Percentiles rank a stretch among this genome's conserved stretches.
phyloP scores from a whole-genome alignment of 1,140 invertebrate species.

The Meloidogyne exigua region DNA sequence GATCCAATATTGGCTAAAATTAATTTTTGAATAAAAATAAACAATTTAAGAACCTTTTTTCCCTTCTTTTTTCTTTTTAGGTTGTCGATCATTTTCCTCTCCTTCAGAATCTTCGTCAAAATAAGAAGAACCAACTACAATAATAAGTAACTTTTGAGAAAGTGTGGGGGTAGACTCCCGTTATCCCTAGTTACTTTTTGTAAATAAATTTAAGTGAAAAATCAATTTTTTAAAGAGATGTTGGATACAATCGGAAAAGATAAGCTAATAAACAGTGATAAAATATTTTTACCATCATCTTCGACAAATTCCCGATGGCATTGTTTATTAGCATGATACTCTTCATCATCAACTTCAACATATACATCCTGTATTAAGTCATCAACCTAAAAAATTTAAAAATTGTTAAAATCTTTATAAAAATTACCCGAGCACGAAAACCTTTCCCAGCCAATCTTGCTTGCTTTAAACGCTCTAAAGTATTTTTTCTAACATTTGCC shows the following conservation, averaged over 20 bases:
- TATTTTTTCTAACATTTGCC: not conserved
- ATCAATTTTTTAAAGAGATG: too few species aligned
- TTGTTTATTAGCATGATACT: conserved; percentile 35
- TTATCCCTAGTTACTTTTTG: too few species aligned
- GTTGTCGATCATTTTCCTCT: conserved; percentile 10
- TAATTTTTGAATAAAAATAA: conserved; percentile 20
- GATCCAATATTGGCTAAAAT: conserved; percentile 35
- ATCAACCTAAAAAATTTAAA: conserved; percentile 36
- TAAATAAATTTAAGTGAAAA: too few species aligned
- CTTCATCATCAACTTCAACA: conserved; percentile 43
- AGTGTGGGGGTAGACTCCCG: too few species aligned
- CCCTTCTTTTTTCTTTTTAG: conserved; percentile 27
- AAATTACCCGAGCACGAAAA: conserved; percentile 20
- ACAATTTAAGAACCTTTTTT: conserved; percentile 17
- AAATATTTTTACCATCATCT: conserved; percentile 32
- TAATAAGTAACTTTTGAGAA: too few species aligned
- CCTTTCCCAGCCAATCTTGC: conserved; percentile 15
- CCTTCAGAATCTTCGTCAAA: conserved; percentile 35
- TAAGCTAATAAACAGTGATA: too few species aligned
- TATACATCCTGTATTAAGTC: conserved; percentile 42
- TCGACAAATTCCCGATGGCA: conserved; percentile 35
- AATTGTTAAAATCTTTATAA: not conserved
- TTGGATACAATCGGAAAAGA: too few species aligned
- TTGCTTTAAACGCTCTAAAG: conserved; percentile 12
- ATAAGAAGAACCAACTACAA: conserved; percentile 21